These are phyloP conservation scores for Amblyornis subalaris DNA, from an alignment of 2,113 vertebrate species.

Conservation along the genomic window DNA sequence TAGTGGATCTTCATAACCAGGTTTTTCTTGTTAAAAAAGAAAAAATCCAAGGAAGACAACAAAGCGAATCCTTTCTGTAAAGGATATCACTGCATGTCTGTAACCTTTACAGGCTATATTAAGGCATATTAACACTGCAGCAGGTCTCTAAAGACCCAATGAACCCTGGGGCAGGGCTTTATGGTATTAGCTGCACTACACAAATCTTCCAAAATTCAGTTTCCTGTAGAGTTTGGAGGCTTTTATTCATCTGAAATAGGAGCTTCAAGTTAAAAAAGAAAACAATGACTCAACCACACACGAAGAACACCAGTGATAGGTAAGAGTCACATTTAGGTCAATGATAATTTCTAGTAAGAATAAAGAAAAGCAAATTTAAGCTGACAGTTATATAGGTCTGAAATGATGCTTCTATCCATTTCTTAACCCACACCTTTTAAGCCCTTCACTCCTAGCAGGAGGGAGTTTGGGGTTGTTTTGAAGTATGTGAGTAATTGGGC, in stretches of 20 bases:
- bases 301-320: neutral
- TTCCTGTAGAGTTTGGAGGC: neutral
- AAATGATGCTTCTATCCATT: neutral
- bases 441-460: neutral
- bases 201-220: neutral
- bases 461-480: neutral
- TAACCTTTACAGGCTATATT: neutral
- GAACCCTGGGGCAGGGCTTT: neutral
- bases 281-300: neutral
- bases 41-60: neutral
- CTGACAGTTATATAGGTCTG: neutral
- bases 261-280: neutral
- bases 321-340: neutral
- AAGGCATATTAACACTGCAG: neutral
- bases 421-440: neutral
- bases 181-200: neutral
- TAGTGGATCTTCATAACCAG: neutral
- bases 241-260: neutral
- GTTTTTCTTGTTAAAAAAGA: neutral
- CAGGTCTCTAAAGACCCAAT: neutral
- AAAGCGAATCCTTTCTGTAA: neutral
- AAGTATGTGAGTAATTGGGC: neutral
- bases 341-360: neutral
- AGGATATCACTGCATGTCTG: fast-evolving
- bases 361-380: neutral